Base-by-base conservation (phyloP, 2,888 invertebrate species). In the Prostheceraeus crozeri region DNA sequence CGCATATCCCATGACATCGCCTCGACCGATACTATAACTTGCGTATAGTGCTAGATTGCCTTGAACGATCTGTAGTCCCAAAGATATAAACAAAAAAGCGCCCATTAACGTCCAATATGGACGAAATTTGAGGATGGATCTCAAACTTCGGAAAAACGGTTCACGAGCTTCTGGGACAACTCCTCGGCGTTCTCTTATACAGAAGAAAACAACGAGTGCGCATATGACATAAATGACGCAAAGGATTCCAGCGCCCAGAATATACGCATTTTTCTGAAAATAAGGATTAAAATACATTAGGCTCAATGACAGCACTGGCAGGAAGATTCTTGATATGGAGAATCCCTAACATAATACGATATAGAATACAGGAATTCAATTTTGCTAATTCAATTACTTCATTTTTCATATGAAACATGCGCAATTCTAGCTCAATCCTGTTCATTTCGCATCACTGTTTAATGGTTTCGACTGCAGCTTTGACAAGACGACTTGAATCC, bases 21-120 rank as follows among this genome's bases (percentile, higher is more conserved):
- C 69, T 54, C 68, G 57, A 10, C 69, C 59, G 21, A 72, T 46
- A 6, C 68, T 61, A 59, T 72, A 71, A 1, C 71, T 72, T 27
- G 68, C 67, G 61, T 63, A 72, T 14, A 72, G 61, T 1, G 71
- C 70, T 11, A 72, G 58, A 55, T 72, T 72, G 3, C 71, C 69
- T 61, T 72, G 72, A 6, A 71, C 69, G 36, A 70, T 66, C 21
- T 45, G 68, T 27, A 70, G 67, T 1, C 68, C 70, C 3, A 72
- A 59, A 16, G 70, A 71, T 6, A 67, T 61, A 55, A 71, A 72
- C 48, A 72, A 60, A 62, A 71, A 72, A 3, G 68, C 60, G 14
- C 66, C 51, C 25, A 67, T 66, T 1, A 71, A 65, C 21, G 66
- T 62, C 4, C 69, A 59, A 56, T 71, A 72, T n/a, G 72, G 71